Conservation (phyloP, 2,888 invertebrate genomes). For the Papilio protenor region DNA sequence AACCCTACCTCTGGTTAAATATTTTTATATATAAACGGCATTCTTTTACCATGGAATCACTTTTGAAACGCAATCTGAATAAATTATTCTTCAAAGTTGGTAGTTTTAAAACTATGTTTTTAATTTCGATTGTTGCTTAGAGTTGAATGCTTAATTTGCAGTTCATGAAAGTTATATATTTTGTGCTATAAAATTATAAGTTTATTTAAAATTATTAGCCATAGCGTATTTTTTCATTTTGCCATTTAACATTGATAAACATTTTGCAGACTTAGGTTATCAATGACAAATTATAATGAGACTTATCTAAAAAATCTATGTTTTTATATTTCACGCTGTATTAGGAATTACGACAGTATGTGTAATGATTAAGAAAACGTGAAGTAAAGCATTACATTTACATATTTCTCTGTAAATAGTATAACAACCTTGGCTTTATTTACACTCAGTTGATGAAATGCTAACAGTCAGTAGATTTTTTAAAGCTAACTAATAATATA, state of each 20-base stretch:
- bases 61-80: slow-evolving; percentile 15
- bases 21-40: slow-evolving; percentile 17
- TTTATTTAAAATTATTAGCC: no score
- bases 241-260: no score
- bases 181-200: no score
- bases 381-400: slow-evolving; percentile 38
- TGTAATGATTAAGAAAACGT: slow-evolving; percentile 35
- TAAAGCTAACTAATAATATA: neutral
- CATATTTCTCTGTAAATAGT: slow-evolving; percentile 34
- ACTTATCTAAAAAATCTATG: no score
- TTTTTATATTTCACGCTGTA: slow-evolving; percentile 24
- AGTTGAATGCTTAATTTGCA: no score
- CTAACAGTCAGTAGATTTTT: neutral
- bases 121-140: no score
- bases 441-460: slow-evolving; percentile 18
- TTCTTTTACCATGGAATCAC: slow-evolving; percentile 22
- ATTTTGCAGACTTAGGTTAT: no score
- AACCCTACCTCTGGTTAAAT: slow-evolving; percentile 14
- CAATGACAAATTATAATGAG: no score
- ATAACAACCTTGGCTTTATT: slow-evolving; percentile 37
- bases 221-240: no score
- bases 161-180: no score
- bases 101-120: no score
- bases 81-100: no score
- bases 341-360: slow-evolving; percentile 34